phyloP scores from a whole-genome alignment of 1,140 invertebrate genomes.

The Aphaenogaster floridana region DNA sequence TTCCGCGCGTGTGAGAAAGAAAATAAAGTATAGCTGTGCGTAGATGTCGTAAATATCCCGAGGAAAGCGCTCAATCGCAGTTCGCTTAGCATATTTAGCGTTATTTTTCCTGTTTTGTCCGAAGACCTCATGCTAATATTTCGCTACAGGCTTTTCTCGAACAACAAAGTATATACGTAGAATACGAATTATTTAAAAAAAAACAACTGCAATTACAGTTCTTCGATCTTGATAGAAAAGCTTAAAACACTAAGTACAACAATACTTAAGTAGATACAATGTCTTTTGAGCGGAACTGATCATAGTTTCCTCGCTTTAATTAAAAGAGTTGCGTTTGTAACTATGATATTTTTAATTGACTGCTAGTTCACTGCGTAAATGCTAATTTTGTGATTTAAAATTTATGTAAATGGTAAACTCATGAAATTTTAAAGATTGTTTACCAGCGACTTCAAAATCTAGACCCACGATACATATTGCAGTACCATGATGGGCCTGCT shows the following conservation, averaged over 20 bases:
- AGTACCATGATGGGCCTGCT: neutral
- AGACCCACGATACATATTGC: neutral
- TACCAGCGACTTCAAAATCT: neutral
- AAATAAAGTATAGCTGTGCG: slow-evolving; percentile 5
- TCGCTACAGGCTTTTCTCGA: slow-evolving; percentile 8
- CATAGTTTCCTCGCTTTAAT: neutral
- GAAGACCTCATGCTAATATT: slow-evolving; percentile 31
- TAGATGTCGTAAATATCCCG: slow-evolving; percentile 33
- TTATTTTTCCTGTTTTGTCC: slow-evolving; percentile 15
- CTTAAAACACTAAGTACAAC: neutral
- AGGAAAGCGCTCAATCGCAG: slow-evolving; percentile 33
- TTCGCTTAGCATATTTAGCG: slow-evolving; percentile 18
- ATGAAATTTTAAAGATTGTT: neutral
- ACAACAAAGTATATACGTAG: neutral
- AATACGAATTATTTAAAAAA: slow-evolving; percentile 5
- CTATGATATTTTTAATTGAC: neutral
- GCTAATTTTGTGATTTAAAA: slow-evolving; percentile 1
- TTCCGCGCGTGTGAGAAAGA: slow-evolving; percentile 47
- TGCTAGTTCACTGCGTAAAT: too few species aligned
- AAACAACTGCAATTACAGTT: neutral
- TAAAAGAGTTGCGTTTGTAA: neutral
- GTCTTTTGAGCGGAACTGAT: slow-evolving; percentile 1
- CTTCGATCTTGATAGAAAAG: slow-evolving; percentile 41
- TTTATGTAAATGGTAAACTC: neutral
- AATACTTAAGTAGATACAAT: slow-evolving; percentile 1